A percentile compares a stretch with the other conserved stretches of the same genome.
phyloP scores from a whole-genome alignment of 2,888 invertebrate species.

The Microctonus hyperodae region DNA sequence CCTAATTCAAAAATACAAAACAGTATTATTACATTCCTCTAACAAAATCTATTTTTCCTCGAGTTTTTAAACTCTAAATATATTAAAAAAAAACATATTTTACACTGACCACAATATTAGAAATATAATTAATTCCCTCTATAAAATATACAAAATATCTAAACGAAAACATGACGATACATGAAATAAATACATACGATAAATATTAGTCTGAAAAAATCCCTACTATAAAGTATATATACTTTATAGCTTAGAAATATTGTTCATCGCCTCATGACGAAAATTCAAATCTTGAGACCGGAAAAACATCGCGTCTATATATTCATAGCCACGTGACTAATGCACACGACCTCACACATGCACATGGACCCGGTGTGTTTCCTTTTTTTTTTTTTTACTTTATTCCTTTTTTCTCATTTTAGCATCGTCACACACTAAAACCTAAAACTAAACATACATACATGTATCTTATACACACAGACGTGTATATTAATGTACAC shows the following conservation, averaged over 20 bases:
- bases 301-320: slow-evolving; percentile 24
- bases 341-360: slow-evolving; percentile 22
- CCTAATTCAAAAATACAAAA: too few species aligned
- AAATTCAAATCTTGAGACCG: slow-evolving; percentile 15
- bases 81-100: too few species aligned
- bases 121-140: background rate
- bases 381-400: slow-evolving; percentile 3
- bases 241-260: background rate
- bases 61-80: too few species aligned
- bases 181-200: background rate
- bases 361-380: background rate
- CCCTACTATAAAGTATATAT: too few species aligned
- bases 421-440: background rate
- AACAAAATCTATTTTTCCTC: too few species aligned
- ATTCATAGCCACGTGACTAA: slow-evolving; percentile 21
- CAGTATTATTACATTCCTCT: too few species aligned
- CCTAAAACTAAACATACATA: background rate
- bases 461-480: too few species aligned
- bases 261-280: too few species aligned
- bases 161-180: background rate
- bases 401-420: slow-evolving; percentile 1
- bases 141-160: background rate
- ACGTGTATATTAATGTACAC: too few species aligned
- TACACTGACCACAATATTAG: background rate
- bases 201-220: background rate